A percentile compares a stretch with the other conserved stretches of the same genome.
phyloP scores from a whole-genome alignment of 2,113 vertebrate species.

The Chionis minor region DNA sequence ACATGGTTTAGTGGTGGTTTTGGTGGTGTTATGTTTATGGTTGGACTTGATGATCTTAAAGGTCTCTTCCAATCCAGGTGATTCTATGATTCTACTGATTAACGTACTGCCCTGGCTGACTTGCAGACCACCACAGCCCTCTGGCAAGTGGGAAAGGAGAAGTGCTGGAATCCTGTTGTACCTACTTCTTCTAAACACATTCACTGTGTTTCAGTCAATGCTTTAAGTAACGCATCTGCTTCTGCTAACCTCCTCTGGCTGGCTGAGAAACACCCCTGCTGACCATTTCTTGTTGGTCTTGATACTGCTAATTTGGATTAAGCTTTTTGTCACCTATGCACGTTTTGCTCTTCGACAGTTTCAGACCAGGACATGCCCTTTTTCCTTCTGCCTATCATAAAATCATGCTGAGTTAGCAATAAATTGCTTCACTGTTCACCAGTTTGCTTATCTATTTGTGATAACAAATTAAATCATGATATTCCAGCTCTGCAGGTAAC shows the following conservation, averaged over 20 bases:
- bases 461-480: not conserved
- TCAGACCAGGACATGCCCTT: not conserved
- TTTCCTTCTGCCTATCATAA: not conserved
- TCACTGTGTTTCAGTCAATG: not conserved
- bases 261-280: not conserved
- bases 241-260: not conserved
- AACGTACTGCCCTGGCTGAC: not conserved
- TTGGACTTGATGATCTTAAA: too few relatives aligned
- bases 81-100: too few relatives aligned
- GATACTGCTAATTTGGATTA: not conserved
- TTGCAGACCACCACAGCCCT: not conserved
- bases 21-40: too few relatives aligned
- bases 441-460: not conserved
- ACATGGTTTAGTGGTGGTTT: too few relatives aligned
- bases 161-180: not conserved
- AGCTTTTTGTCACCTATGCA: not conserved
- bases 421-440: not conserved
- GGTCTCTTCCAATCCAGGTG: too few relatives aligned
- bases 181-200: not conserved
- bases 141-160: not conserved
- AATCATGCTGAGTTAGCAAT: not conserved
- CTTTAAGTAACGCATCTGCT: not conserved
- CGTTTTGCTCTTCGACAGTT: not conserved
- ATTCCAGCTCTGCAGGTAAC: not conserved
- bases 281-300: not conserved